Evolutionary conservation across 2,113 vertebrate species (phyloP).

Genomic region (Oncorhynchus gorbuscha): DNA sequence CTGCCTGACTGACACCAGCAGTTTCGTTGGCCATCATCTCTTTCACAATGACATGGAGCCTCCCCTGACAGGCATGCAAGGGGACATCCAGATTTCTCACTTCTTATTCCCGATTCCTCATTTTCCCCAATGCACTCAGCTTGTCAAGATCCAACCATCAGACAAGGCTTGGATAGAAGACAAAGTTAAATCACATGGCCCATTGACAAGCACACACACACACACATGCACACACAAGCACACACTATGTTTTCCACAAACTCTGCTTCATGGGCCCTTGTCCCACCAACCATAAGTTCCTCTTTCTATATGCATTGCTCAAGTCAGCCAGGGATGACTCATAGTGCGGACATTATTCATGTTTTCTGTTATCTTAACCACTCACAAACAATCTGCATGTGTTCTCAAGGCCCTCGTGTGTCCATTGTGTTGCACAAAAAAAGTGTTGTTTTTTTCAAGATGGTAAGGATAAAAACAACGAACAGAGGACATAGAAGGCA

Average conservation of each 20-base stretch:
- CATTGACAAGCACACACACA: conserved; percentile 10
- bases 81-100: conserved; percentile 76
- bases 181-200: conserved; percentile 60
- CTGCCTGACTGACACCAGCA: conserved; percentile 50
- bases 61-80: conserved; percentile 48
- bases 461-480: no score
- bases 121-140: conserved; percentile 62
- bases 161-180: conserved; percentile 49
- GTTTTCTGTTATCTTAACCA: conserved; percentile 36
- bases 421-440: no score
- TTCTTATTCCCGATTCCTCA: conserved; percentile 85
- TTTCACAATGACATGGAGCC: conserved; percentile 77
- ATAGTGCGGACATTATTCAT: conserved; percentile 59
- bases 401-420: no score
- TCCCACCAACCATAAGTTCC: conserved; percentile 70
- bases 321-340: conserved; percentile 77
- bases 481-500: no score
- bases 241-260: background rate
- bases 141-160: conserved; percentile 51
- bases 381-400: no score
- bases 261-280: conserved; percentile 21
- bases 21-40: conserved; percentile 74
- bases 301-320: conserved; percentile 78
- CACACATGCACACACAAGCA: background rate
- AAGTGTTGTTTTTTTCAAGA: no score